These are phyloP conservation scores for Clarias fuscus DNA, from an alignment of 2,797 vertebrate genomes.

Conservation along the genomic window DNA sequence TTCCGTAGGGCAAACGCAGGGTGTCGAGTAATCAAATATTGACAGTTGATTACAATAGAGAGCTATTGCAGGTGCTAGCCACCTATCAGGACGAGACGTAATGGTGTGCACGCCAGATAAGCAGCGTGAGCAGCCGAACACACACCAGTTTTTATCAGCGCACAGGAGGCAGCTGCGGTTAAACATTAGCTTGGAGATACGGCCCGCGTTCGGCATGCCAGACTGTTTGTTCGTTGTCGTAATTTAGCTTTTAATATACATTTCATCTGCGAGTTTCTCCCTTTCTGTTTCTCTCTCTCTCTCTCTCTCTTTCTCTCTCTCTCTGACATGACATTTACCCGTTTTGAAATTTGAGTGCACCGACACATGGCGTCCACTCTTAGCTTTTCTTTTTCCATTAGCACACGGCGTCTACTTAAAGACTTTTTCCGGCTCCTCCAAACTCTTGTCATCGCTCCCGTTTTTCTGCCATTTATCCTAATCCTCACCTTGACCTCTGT, in stretches of 20 bases:
- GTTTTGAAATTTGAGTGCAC: slow-evolving; percentile 25
- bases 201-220: slow-evolving; percentile 14
- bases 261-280: slow-evolving; percentile 14
- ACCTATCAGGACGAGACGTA: slow-evolving; percentile 43
- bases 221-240: slow-evolving; percentile 37
- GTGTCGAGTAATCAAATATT: slow-evolving; percentile 54
- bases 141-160: slow-evolving; percentile 51
- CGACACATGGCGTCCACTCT: slow-evolving; percentile 6
- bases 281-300: slow-evolving; percentile 21
- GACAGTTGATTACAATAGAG: slow-evolving; percentile 60
- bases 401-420: slow-evolving; percentile 24
- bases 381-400: slow-evolving; percentile 39
- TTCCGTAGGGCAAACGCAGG: neutral
- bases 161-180: slow-evolving; percentile 62
- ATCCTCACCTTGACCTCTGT: slow-evolving; percentile 45
- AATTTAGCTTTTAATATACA: slow-evolving; percentile 16
- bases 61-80: slow-evolving; percentile 56
- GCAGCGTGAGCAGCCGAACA: slow-evolving; percentile 43
- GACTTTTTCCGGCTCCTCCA: slow-evolving; percentile 1
- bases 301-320: slow-evolving; percentile 5
- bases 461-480: slow-evolving; percentile 36
- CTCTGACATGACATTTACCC: slow-evolving; percentile 2
- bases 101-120: slow-evolving; percentile 49
- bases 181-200: slow-evolving; percentile 62
- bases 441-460: slow-evolving; percentile 17